Evolutionary conservation across 2,888 invertebrate species (phyloP), one percentile per base, ranked within the genome.

Genomic region (Congeria kusceri): DNA sequence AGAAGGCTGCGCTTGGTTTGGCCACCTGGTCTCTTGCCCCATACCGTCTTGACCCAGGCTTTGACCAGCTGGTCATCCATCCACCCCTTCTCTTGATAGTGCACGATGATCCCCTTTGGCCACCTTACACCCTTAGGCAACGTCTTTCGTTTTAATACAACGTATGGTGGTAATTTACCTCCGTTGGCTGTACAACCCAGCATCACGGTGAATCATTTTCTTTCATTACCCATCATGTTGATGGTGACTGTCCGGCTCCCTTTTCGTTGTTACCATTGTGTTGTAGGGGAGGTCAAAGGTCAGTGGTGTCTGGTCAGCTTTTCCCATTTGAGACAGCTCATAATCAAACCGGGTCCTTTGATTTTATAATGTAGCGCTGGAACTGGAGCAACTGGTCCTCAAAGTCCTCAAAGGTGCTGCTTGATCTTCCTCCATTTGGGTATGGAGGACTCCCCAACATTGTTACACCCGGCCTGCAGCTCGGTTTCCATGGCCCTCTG

Each of bases 181-280:
- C 79, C 59, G 49, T 79, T 70, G 1, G 73, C 69, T 7, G 61
- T 69, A 28, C 73, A 73, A 0, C 56, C 66, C 11, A 74, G 32
- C 61, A 74, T 71, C 13, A 77, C 72, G 1, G 77, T 73, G 63
- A 53, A 49, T 13, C 28, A n/a, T 57, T 77, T 68, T 39, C 76
- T 77, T 28, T 83, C 63, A 39, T 77, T 73, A n/a, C 79, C 65
- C 2, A 69, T 76, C 20, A 71, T 77, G 29, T 58, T 58, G 1
- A 83, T 68, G 15, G 28, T 28, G 7, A 80, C 46, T 7, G 64
- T 29, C 47, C 58, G 77, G 0, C 32, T 7, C 0, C 67, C 72
- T n/a, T 15, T 63, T 71, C 5, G 29, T 29, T 0, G 56, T 9
- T 7, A 83, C 59, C 5, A 68, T 72, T 11, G 74, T 71, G 9